Conservation (phyloP, 2,797 vertebrate species). For the Masticophis lateralis region DNA sequence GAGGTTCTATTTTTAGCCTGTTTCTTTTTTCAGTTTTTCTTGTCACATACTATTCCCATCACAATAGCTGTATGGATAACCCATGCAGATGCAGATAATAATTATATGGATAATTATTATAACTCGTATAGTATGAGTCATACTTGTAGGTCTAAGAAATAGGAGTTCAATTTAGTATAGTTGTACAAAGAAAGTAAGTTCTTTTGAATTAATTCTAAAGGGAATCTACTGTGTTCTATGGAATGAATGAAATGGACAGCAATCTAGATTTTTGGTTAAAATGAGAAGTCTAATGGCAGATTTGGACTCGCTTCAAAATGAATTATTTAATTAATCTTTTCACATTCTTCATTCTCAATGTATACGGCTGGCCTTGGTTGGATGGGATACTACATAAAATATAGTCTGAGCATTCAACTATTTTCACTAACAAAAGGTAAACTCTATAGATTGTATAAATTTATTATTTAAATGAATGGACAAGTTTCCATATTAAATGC, state of each 20-base stretch:
- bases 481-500: not conserved
- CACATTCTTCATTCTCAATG: not conserved
- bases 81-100: not conserved
- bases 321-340: not conserved
- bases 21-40: not conserved
- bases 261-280: not conserved
- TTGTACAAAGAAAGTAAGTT: not conserved
- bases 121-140: not conserved
- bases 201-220: not conserved
- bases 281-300: not conserved
- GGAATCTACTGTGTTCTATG: not conserved
- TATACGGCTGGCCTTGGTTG: not conserved
- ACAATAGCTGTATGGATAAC: not conserved
- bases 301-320: not conserved
- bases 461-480: not conserved
- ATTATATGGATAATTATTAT: not conserved
- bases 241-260: not conserved
- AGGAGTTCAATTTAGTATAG: not conserved
- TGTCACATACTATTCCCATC: not conserved
- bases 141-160: not conserved
- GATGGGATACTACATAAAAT: not conserved
- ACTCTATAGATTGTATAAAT: not conserved
- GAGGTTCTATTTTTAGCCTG: not conserved
- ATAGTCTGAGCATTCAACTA: not conserved
- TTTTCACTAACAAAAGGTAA: not conserved